phyloP scores from a whole-genome alignment of 2,888 invertebrate genomes.

The Suillia variegata region DNA sequence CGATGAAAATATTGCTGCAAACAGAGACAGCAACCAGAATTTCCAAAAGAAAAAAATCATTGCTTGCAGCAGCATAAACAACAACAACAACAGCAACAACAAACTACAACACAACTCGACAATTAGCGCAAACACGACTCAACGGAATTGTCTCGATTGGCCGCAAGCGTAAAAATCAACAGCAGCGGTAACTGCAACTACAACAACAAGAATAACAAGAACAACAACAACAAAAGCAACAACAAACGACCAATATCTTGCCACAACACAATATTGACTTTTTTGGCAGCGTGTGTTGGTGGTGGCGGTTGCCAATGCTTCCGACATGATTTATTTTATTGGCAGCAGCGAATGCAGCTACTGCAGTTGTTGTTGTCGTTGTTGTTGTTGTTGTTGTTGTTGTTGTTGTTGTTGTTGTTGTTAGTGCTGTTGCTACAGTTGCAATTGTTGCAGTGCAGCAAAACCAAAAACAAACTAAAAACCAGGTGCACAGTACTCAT shows the following conservation, averaged over 20 bases:
- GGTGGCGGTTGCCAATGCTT: background rate
- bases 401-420: background rate
- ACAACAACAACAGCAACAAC: no score
- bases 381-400: background rate
- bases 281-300: no score
- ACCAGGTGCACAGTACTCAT: no score
- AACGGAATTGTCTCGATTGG: background rate
- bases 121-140: constrained; percentile 1
- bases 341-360: constrained; percentile 1
- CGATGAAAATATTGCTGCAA: no score
- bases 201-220: background rate
- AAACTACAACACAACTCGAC: background rate
- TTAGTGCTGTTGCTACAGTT: background rate
- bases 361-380: background rate
- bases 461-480: no score
- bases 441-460: no score
- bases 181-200: background rate
- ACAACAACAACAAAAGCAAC: background rate
- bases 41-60: no score
- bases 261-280: no score
- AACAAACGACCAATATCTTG: no score
- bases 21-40: no score
- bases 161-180: background rate
- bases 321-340: background rate
- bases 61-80: no score